Evolutionary conservation across 1,140 invertebrate species (phyloP), one percentile per base, ranked within the genome.

Genomic region (Anastrepha ludens): DNA sequence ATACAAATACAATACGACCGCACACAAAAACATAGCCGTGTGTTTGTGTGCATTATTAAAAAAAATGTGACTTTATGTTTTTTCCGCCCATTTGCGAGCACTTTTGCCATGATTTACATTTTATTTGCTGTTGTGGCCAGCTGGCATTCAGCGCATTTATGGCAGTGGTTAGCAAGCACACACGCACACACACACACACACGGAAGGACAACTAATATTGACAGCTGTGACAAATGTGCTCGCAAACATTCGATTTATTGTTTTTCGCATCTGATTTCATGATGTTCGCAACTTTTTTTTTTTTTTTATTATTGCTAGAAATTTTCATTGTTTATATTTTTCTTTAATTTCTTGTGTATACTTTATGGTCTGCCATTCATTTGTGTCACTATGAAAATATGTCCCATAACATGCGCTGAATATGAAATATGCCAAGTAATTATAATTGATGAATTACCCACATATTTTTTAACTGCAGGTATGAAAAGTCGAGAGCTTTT

Each of bases 61-160:
- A 74, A 74, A 44, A 74, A 17, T 47, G 15, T 47, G 39, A 39
- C 6, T 74, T 74, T 74, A n/a, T 74, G 41, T 20, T 58, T 58
- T 81, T 55, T 55, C n/a, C 74, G 47, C 50, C 50, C 20, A 58
- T 29, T 81, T 81, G 74, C n/a, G 17, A 9, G 13, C 70, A 41
- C 5, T 1, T 39, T 78, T 78, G 44, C 74, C 47, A 20, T 29
- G 74, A 81, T 81, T 58, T 81, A 81, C 55, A 55, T 29, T 58
- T 81, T 81, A 55, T 81, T 81, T 81, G 50, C 74, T 47, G 17
- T 81, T 50, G 74, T 55, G 74, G 74, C 74, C 74, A 81, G 74
- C 74, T 81, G 74, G 8, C 47, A 81, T 29, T 81, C 74, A 81
- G 17, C 47, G 74, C 47, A 81, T 81, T 47, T 55, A 55, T 6